Base-by-base conservation (phyloP, 2,113 vertebrate species). In the Microtus richardsoni region DNA sequence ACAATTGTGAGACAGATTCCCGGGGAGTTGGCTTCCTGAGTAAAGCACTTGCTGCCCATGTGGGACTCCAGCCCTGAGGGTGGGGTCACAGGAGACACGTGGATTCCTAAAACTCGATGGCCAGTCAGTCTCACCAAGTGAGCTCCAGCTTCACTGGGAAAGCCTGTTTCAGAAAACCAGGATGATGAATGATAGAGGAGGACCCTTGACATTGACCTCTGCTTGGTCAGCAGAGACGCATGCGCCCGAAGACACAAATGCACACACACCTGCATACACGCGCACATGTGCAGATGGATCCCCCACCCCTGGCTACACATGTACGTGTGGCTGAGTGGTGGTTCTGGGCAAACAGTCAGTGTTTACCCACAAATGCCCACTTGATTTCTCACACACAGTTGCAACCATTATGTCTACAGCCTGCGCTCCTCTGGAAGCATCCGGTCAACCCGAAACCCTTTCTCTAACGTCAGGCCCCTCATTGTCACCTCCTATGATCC, bases 221-320 rank as follows among this genome's bases (percentile, higher is more conserved):
- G 80, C n/a, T 62, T 83, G 36, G 36, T 14, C n/a, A 16, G 24
- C 79, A 82, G 79, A 58, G 21, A 60, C 1, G 2, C n/a, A 9
- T 41, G n/a, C 0, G 28, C n/a, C 22, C 7, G 17, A 83, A 62
- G 22, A 62, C 54, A 62, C 80, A 83, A 28, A 62, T 21, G 26
- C 82, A 84, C 39, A 44, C n/a, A 64, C 39, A 44, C 24, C 13
- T 44, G 49, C 60, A 12, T 21, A 47, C 62, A 22, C 7, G 12
- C 10, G 10, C 52, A 21, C 1, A 28, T 7, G 14, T 28, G n/a
- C 52, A 62, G n/a, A 12, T 0, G 0, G 58, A 58, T 9, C 7
- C 26, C n/a, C 2, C 6, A 26, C 11, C 73, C 36, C 24, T 0
- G 1, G 1, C 4, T 5, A 49, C 1, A 1, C 19, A 49, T 33